phyloP scores from a whole-genome alignment of 2,113 vertebrate species.

The Copsychus sechellarum region DNA sequence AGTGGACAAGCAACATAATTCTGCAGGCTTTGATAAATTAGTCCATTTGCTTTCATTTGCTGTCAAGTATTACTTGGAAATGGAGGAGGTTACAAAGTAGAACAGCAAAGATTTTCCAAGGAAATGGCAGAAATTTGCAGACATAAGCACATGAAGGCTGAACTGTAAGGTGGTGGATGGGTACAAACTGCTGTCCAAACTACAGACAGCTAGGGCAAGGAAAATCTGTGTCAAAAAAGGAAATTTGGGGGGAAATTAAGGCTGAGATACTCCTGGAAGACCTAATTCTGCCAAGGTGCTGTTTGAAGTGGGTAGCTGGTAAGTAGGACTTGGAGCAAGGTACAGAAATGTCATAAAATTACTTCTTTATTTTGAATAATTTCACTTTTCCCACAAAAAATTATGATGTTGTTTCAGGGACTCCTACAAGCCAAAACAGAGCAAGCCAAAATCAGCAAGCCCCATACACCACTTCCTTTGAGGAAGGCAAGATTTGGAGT shows the following conservation, averaged over 20 bases:
- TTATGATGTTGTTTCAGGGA: neutral
- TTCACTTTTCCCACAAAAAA: neutral
- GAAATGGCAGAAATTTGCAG: neutral
- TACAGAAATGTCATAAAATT: neutral
- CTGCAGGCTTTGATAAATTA: neutral
- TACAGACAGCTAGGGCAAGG: neutral
- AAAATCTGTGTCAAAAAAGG: neutral
- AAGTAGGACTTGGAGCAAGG: neutral
- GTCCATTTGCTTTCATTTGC: neutral
- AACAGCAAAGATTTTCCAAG: neutral
- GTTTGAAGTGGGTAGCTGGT: neutral
- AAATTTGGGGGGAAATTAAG: neutral
- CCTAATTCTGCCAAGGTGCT: neutral
- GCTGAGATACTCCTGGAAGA: neutral
- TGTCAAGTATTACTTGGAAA: neutral
- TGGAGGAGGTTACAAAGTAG: neutral
- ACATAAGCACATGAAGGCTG: neutral
- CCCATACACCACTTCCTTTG: accelerated
- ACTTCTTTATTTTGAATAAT: neutral
- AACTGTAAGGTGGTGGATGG: neutral
- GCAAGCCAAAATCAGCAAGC: neutral
- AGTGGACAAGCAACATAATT: neutral
- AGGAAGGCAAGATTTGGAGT: neutral
- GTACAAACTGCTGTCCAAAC: neutral
- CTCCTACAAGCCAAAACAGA: neutral